Percentiles rank a stretch among this genome's conserved stretches.
phyloP scores from a whole-genome alignment of 2,113 vertebrate species.

The Spermophilus dauricus region DNA sequence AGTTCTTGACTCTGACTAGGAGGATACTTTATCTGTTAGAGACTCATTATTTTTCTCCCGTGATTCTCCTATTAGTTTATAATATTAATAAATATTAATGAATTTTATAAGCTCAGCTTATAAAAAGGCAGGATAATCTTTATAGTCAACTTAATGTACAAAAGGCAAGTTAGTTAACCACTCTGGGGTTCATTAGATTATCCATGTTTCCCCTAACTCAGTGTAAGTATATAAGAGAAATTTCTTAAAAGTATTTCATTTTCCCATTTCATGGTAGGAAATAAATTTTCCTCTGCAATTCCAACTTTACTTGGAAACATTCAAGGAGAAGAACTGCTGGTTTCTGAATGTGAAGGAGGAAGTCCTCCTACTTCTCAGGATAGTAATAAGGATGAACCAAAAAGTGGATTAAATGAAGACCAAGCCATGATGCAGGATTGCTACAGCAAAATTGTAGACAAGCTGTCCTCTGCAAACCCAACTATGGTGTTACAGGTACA shows the following conservation, averaged over 20 bases:
- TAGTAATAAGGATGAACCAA: constrained; percentile 92
- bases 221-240: neutral
- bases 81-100: neutral
- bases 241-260: neutral
- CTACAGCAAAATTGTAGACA: constrained; percentile 99
- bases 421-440: constrained; percentile 99
- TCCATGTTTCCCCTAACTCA: neutral
- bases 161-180: neutral
- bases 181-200: neutral
- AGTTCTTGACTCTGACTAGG: neutral
- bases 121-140: neutral
- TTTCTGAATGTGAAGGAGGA: constrained; percentile 91
- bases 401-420: constrained; percentile 95
- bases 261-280: constrained; percentile 88
- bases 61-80: constrained; percentile 5
- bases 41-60: neutral
- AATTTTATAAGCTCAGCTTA: neutral
- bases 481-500: constrained; percentile 99
- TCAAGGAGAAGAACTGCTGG: constrained; percentile 94
- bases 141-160: neutral
- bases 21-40: constrained; percentile 22
- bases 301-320: constrained; percentile 97
- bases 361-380: constrained; percentile 93
- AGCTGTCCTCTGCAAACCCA: constrained; percentile 96
- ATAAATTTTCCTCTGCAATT: constrained; percentile 95